Conservation (phyloP, 2,888 invertebrate species). For the Argyresthia albistria region DNA sequence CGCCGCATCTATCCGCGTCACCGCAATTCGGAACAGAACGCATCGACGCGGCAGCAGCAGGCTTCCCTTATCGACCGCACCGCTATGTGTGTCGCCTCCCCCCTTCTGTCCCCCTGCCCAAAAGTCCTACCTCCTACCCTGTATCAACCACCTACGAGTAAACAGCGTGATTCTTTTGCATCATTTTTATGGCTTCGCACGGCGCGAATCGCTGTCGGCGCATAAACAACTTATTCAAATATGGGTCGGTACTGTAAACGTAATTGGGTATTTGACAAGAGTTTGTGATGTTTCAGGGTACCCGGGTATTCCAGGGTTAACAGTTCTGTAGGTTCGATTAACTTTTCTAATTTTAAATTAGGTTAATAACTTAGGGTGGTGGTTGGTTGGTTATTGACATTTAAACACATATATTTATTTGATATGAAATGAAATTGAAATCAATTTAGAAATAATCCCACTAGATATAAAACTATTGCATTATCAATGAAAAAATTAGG, state of each 20-base stretch:
- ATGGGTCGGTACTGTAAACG: constrained; percentile 8
- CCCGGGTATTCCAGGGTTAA: no score
- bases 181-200: constrained; percentile 37
- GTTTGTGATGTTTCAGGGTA: no score
- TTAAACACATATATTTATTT: no score
- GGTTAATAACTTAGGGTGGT: no score
- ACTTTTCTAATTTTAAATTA: no score
- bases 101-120: constrained; percentile 16
- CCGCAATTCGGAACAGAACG: constrained; percentile 28
- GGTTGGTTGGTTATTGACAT: no score
- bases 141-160: constrained; percentile 11
- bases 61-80: constrained; percentile 58
- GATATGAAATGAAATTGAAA: no score
- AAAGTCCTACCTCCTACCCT: constrained; percentile 14
- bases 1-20: constrained; percentile 21
- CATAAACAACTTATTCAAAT: constrained; percentile 25
- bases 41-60: constrained; percentile 39
- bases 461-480: no score
- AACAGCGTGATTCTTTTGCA: constrained; percentile 28
- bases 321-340: no score
- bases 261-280: no score
- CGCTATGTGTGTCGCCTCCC: constrained; percentile 55
- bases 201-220: constrained; percentile 26
- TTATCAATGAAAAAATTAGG: no score
- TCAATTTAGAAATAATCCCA: no score